phyloP scores from a whole-genome alignment of 2,888 invertebrate genomes.

The Coenonympha glycerion region DNA sequence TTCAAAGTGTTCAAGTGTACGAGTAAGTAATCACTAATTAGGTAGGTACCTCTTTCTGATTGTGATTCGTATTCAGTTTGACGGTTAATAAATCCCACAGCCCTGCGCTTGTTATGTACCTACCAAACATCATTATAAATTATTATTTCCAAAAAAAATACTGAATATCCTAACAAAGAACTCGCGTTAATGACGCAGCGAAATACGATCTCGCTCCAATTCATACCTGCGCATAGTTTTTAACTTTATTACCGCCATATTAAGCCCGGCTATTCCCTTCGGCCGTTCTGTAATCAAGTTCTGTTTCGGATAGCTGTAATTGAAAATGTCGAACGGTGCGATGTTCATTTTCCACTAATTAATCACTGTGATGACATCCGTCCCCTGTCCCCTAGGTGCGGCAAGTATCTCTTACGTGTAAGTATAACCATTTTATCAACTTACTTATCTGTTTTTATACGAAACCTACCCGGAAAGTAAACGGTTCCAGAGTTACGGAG shows the following conservation, averaged over 20 bases:
- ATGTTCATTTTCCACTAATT: slow-evolving; percentile 75
- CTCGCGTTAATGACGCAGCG: slow-evolving; percentile 14
- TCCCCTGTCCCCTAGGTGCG: slow-evolving; percentile 34
- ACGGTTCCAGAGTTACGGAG: too few relatives aligned
- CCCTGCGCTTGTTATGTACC: too few relatives aligned
- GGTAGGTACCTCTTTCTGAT: too few relatives aligned
- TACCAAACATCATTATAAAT: too few relatives aligned
- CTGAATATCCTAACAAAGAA: slow-evolving; percentile 5
- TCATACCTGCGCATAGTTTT: slow-evolving; percentile 44
- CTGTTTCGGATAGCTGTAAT: slow-evolving; percentile 60
- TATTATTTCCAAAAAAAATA: slow-evolving; percentile 3
- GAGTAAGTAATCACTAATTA: too few relatives aligned
- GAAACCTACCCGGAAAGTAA: too few relatives aligned
- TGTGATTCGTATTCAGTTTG: too few relatives aligned
- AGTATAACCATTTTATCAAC: not conserved
- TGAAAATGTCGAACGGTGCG: slow-evolving; percentile 68
- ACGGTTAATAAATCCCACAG: too few relatives aligned
- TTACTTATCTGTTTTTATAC: not conserved
- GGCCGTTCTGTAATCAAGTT: slow-evolving; percentile 55
- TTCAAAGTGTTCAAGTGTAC: too few relatives aligned
- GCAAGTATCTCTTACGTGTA: slow-evolving; percentile 14
- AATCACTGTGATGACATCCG: slow-evolving; percentile 68
- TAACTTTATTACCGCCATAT: slow-evolving; percentile 51
- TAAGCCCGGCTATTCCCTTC: slow-evolving; percentile 52
- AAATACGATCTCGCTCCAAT: slow-evolving; percentile 17